These are phyloP conservation scores for Urocitellus parryii DNA, from an alignment of 2,113 vertebrate species.

Conservation along the genomic window DNA sequence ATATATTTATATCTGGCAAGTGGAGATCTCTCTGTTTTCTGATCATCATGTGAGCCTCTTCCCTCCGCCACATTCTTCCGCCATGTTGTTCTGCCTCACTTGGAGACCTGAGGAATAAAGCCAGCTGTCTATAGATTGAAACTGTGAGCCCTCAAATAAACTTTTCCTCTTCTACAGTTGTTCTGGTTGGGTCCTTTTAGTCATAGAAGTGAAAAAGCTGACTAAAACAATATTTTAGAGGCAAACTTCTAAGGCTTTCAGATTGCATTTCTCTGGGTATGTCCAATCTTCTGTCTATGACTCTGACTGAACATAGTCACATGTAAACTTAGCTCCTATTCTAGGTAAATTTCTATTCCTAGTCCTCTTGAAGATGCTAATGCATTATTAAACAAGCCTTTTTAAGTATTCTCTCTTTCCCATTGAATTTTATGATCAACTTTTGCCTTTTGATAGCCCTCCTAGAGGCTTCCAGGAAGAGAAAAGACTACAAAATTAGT, in stretches of 20 bases:
- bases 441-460: conserved; percentile 13
- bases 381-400: conserved; percentile 4
- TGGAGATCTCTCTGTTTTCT: too few relatives aligned
- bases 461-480: background rate
- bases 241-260: background rate
- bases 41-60: too few relatives aligned
- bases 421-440: conserved; percentile 3
- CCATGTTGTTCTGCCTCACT: too few relatives aligned
- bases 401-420: conserved; percentile 42
- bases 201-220: too few relatives aligned
- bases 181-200: too few relatives aligned
- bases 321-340: background rate
- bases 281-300: background rate
- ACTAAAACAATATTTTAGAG: background rate
- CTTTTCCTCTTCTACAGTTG: too few relatives aligned
- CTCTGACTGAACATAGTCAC: background rate
- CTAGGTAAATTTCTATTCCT: background rate
- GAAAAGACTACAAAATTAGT: conserved; percentile 41
- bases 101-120: too few relatives aligned
- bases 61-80: too few relatives aligned
- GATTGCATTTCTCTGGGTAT: background rate
- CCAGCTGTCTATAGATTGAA: too few relatives aligned
- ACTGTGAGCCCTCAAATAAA: too few relatives aligned
- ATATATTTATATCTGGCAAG: too few relatives aligned
- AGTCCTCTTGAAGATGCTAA: background rate